Conservation (phyloP, 2,113 vertebrate species). For the Chloebia gouldiae region DNA sequence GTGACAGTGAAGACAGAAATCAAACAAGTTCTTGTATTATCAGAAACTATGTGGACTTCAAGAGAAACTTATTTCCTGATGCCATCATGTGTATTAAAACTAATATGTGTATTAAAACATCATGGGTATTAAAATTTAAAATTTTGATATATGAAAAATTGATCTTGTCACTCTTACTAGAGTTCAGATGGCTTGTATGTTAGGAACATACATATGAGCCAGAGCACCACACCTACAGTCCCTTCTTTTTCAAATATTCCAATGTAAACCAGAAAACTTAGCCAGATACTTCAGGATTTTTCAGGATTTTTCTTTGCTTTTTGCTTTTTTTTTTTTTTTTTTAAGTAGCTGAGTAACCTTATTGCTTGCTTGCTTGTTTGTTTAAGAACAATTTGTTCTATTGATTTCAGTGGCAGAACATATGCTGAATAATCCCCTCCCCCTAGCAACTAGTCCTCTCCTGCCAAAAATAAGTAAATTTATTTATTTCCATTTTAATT, state of each 20-base stretch:
- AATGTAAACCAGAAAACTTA: neutral
- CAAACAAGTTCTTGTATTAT: neutral
- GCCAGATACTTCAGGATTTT: neutral
- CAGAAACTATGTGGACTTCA: neutral
- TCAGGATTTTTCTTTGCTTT: neutral
- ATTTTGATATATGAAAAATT: neutral
- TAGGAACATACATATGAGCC: neutral
- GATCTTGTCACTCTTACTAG: neutral
- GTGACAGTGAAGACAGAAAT: neutral
- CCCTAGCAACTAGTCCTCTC: neutral
- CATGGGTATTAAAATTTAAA: neutral
- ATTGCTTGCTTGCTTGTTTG: neutral
- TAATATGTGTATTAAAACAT: neutral
- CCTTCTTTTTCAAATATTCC: neutral
- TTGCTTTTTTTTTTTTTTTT: neutral
- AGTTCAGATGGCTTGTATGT: neutral
- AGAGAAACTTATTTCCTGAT: neutral
- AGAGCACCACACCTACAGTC: neutral
- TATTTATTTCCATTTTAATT: neutral
- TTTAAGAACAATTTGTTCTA: neutral
- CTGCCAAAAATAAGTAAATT: neutral
- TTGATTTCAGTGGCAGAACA: neutral
- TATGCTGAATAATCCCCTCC: neutral
- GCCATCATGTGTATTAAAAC: neutral
- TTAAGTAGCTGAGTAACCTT: neutral